Base-by-base conservation (phyloP, 64 coral and sea anemone species). In the Orbicella faveolata region DNA sequence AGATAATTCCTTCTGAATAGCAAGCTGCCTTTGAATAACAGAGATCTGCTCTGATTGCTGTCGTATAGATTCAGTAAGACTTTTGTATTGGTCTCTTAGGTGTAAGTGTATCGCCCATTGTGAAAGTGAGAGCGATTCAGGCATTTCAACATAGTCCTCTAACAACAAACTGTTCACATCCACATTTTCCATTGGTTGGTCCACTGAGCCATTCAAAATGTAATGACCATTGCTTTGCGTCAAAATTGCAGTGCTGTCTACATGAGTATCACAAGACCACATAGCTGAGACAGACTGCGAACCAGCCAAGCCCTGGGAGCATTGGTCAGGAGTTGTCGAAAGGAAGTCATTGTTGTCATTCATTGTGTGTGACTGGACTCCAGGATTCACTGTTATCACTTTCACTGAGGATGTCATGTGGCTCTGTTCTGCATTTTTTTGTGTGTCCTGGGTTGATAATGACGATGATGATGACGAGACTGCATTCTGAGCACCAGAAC, bases 121-220 rank as follows among this genome's bases (percentile, higher is more conserved):
- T 48, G 82, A 85, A 73, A 85, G 72, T n/a, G 82, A 85, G 5
- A 85, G 65, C 51, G 82, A 85, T 68, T 85, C 82, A n/a, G 82
- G 82, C 82, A 85, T 85, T 68, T 85, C 63, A 85, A 72, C 68
- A 19, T 72, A 62, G 21, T 73, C 82, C 23, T 13, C 82, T 30
- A 85, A 25, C 6, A 85, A 26, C 65, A 85, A n/a, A 16, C 63
- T 51, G 25, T 85, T 73, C 7, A 69, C 82, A 72, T 85, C 65
- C 21, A 85, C 36, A 53, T 52, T 37, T 34, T 41, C 37, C 35
- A 85, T 10, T 14, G 82, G 23, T 13, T 39, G 15, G 63, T 41
- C 39, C 65, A 72, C 26, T 23, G 82, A 39, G 13, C 30, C 13
- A 72, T 52, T 73, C 37, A 62, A 52, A 10, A 25, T 37, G 39